phyloP scores from a whole-genome alignment of 1,140 invertebrate genomes.

The Schlechtendalia chinensis region DNA sequence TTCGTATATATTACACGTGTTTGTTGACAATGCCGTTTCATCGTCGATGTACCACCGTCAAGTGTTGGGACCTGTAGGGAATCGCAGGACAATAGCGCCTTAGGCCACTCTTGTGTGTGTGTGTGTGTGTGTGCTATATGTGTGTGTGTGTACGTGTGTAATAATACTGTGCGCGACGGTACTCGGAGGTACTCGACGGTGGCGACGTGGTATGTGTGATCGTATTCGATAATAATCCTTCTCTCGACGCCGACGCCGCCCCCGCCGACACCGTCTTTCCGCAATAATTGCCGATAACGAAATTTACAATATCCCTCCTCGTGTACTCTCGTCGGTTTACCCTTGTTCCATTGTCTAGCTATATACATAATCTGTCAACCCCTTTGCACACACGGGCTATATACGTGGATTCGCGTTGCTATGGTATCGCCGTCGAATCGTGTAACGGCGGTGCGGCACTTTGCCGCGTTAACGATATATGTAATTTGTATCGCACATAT shows the following conservation, averaged over 20 bases:
- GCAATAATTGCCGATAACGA: conserved; percentile 27
- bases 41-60: conserved; percentile 11
- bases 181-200: neutral
- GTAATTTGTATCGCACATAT: conserved; percentile 3
- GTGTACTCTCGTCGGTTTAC: too few species aligned
- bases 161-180: neutral
- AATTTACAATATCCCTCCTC: conserved; percentile 2
- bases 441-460: neutral
- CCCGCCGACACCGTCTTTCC: neutral
- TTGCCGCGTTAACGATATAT: conserved; percentile 16
- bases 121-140: too few species aligned
- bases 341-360: neutral
- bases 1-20: conserved; percentile 4
- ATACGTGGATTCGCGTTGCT: neutral
- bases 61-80: neutral
- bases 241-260: too few species aligned
- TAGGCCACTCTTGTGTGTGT: neutral
- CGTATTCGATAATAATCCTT: neutral
- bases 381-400: neutral
- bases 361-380: conserved; percentile 20
- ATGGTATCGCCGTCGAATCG: conserved; percentile 1
- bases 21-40: conserved; percentile 23
- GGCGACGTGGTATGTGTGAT: neutral
- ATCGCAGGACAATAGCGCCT: conserved; percentile 21
- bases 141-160: neutral